phyloP scores from a whole-genome alignment of 2,888 invertebrate genomes.

The Apantesis nais region DNA sequence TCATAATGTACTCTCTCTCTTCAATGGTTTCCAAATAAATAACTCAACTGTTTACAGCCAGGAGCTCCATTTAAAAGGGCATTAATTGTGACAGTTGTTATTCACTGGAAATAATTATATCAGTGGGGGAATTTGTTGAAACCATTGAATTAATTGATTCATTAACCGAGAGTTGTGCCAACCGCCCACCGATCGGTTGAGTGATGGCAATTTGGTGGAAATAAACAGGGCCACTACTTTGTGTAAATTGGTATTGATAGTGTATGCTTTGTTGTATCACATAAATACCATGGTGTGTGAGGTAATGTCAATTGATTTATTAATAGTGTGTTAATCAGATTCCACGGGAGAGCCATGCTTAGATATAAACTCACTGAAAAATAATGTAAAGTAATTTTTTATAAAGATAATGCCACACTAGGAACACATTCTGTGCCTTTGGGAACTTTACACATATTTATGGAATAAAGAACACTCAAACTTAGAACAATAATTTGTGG shows the following conservation, averaged over 20 bases:
- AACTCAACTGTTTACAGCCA: not conserved
- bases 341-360: too few relatives aligned
- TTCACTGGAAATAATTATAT: constrained; percentile 15
- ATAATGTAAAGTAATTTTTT: too few relatives aligned
- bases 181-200: constrained; percentile 10
- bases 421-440: too few relatives aligned
- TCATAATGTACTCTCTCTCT: not conserved
- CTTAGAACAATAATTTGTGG: too few relatives aligned
- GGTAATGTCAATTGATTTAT: not conserved
- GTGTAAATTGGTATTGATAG: not conserved
- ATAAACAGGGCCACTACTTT: constrained; percentile 2
- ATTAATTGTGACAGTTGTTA: constrained; percentile 15
- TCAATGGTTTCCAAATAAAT: not conserved
- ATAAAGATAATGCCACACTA: too few relatives aligned
- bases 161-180: constrained; percentile 12
- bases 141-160: constrained; percentile 20
- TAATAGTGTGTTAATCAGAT: not conserved
- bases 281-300: not conserved
- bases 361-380: too few relatives aligned
- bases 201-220: constrained; percentile 12
- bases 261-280: not conserved
- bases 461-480: too few relatives aligned
- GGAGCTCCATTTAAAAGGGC: constrained; percentile 6
- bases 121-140: constrained; percentile 5
- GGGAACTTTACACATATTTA: too few relatives aligned